Base-by-base conservation (phyloP, 2,113 vertebrate genomes). In the Crocuta crocuta region DNA sequence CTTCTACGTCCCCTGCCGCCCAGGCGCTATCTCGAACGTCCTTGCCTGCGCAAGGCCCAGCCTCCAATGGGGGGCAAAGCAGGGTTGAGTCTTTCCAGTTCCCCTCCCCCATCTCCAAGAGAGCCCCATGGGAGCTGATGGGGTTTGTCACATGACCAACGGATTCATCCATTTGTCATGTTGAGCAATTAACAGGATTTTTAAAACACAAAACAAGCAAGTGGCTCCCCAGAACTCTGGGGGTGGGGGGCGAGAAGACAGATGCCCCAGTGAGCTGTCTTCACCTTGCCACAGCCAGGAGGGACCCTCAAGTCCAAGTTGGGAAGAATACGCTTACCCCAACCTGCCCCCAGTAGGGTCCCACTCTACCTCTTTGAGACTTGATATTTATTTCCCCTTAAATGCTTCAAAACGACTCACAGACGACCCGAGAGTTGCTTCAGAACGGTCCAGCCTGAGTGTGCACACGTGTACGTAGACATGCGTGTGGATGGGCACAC, bases 141-240 rank as follows among this genome's bases (percentile, higher is more conserved):
- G n/a, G 90, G 79, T 89, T 31, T 61, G 35, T 90, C 89, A 74
- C 63, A 11, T 15, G 78, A 89, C 50, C 68, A 11, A 33, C 3
- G 1, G 24, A 48, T 43, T 58, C 87, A 80, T 31, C 63, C 48
- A 48, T 84, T 89, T 63, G 92, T 82, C 89, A 78, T 26, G 74
- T 53, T 70, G 50, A 68, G 82, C 87, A 76, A 94, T 0, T 21
- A 45, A 65, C 11, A 39, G 90, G 82, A 74, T 21, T 78, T 91
- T 73, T 28, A 86, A 83, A 93, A 82, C 48, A 91, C 68, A 65
- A 90, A 96, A 81, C 53, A 85, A 89, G 78, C 73, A 73, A 50
- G 92, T 50, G 76, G 48, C 26, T 70, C 68, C 61, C 68, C 35
- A 66, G 86, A 10, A 16, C 63, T 53, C 55, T 1, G 0, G 8